These are phyloP conservation scores for Eilema caniola DNA, from an alignment of 2,888 invertebrate genomes.

Conservation along the genomic window DNA sequence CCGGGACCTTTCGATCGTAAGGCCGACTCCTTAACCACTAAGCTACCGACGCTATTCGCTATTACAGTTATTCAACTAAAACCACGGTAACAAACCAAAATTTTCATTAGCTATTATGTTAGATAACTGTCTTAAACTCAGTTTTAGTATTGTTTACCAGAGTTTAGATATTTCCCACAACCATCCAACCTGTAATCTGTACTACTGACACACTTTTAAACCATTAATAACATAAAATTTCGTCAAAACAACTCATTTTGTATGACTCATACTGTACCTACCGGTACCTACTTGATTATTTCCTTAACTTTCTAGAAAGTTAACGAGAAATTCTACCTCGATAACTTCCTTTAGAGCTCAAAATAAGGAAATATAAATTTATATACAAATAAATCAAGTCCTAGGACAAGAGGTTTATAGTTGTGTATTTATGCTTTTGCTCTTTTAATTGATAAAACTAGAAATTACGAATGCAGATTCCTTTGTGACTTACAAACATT, in stretches of 20 bases:
- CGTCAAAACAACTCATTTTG: constrained; percentile 16
- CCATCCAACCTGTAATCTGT: neutral
- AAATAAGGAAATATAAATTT: neutral
- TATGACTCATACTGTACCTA: constrained; percentile 18
- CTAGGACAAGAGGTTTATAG: no score
- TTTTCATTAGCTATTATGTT: neutral
- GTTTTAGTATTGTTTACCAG: neutral
- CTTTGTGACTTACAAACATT: no score
- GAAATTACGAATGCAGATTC: no score
- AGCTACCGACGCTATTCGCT: no score
- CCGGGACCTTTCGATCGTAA: no score
- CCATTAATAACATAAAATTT: constrained; percentile 6
- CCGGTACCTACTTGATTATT: constrained; percentile 9
- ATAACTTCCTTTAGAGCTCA: neutral
- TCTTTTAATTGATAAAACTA: no score
- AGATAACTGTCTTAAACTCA: neutral
- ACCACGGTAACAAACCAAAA: neutral
- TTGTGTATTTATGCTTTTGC: no score
- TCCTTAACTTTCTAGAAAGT: constrained; percentile 31
- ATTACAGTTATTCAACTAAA: neutral
- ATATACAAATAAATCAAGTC: neutral
- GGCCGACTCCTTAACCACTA: no score
- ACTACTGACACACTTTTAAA: constrained; percentile 27
- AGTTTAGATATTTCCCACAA: neutral
- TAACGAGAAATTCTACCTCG: neutral